Conservation (phyloP, 2,888 invertebrate species). For the Dryomyza anilis region DNA sequence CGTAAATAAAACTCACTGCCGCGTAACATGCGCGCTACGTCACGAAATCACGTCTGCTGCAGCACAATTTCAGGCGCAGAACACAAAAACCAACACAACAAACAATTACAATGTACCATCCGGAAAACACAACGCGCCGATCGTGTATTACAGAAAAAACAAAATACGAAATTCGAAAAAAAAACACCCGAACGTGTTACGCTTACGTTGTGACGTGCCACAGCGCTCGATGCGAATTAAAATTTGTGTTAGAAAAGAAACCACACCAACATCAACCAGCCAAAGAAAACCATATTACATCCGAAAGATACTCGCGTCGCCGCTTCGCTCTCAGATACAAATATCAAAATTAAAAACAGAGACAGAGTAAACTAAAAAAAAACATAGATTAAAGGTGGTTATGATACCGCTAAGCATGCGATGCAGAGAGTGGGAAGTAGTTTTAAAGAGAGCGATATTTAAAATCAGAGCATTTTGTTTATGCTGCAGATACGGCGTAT, state of each 20-base stretch:
- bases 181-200: neutral
- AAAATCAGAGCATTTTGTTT: too few relatives aligned
- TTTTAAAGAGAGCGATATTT: neutral
- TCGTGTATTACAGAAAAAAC: too few relatives aligned
- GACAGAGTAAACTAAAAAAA: neutral
- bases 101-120: too few relatives aligned
- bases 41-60: too few relatives aligned
- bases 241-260: slow-evolving; percentile 16
- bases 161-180: neutral
- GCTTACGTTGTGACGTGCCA: slow-evolving; percentile 14
- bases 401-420: neutral
- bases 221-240: slow-evolving; percentile 24
- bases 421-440: neutral
- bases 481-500: too few relatives aligned
- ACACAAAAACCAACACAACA: too few relatives aligned
- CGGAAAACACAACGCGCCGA: too few relatives aligned
- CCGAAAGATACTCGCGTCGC: neutral
- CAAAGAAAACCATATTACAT: neutral
- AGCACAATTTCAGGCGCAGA: too few relatives aligned
- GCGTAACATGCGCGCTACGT: too few relatives aligned
- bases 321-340: neutral
- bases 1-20: too few relatives aligned
- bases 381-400: neutral
- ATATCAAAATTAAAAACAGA: neutral
- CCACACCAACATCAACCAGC: neutral